Evolutionary conservation across 2,888 invertebrate species (phyloP).

Genomic region (Acheta domesticus): DNA sequence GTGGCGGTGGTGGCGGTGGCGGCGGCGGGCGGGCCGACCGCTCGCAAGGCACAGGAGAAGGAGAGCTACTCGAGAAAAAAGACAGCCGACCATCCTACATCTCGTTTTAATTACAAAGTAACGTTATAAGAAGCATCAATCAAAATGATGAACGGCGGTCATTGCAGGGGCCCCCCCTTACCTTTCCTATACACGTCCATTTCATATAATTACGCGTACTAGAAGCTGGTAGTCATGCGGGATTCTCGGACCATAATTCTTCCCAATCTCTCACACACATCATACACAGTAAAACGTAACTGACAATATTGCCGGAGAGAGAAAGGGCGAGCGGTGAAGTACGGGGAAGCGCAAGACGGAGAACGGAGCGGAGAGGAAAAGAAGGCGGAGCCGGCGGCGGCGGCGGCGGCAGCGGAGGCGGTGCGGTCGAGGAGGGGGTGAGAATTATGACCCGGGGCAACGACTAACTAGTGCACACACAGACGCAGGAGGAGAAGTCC

Average conservation of each 20-base stretch:
- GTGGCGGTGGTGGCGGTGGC: neutral
- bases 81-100: conserved; percentile 41
- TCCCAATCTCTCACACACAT: conserved; percentile 36
- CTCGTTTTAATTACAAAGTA: conserved; percentile 53
- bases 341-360: neutral
- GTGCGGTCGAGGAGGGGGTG: neutral
- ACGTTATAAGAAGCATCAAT: conserved; percentile 49
- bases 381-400: neutral
- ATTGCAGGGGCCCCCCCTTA: conserved; percentile 36
- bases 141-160: conserved; percentile 52
- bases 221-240: conserved; percentile 33
- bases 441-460: conserved; percentile 9
- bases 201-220: conserved; percentile 34
- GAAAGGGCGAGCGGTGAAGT: conserved; percentile 28
- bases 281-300: conserved; percentile 32
- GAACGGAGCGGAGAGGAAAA: neutral
- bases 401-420: neutral
- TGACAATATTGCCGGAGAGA: conserved; percentile 35
- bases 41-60: neutral
- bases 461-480: conserved; percentile 18
- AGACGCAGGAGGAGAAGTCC: neutral
- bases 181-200: conserved; percentile 32
- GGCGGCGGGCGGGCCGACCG: neutral
- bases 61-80: conserved; percentile 21
- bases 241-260: conserved; percentile 35